phyloP scores from a whole-genome alignment of 2,113 vertebrate genomes.

The cattle (Bos taurus) region ARS-UCD2.0 NC_037331.1:87710001-87710500 shows the following conservation, averaged over 20 bases:
- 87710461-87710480: conserved; percentile 57
- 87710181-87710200: neutral
- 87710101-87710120: conserved; percentile 44
- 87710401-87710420: conserved; percentile 80
- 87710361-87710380: conserved; percentile 65
- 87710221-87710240: neutral
- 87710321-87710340: conserved; percentile 65
- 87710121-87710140: conserved; percentile 40
- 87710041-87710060: neutral
- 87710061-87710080: conserved; percentile 37
- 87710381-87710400: conserved; percentile 54
- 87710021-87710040: neutral
- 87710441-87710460: conserved; percentile 59
- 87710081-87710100: conserved; percentile 43
- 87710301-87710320: conserved; percentile 52
- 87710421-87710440: conserved; percentile 52
- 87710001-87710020: conserved; percentile 22
- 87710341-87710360: conserved; percentile 58
- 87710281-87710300: conserved; percentile 48
- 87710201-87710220: conserved; percentile 33
- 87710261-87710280: conserved; percentile 39
- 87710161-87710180: conserved; percentile 41
- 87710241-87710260: conserved; percentile 19
- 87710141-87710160: conserved; percentile 37
- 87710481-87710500: conserved; percentile 43